Percentiles rank a stretch among this genome's conserved stretches.
Evolutionary conservation across 2,113 vertebrate genomes (phyloP).

Genomic region (Glaucidium brasilianum): DNA sequence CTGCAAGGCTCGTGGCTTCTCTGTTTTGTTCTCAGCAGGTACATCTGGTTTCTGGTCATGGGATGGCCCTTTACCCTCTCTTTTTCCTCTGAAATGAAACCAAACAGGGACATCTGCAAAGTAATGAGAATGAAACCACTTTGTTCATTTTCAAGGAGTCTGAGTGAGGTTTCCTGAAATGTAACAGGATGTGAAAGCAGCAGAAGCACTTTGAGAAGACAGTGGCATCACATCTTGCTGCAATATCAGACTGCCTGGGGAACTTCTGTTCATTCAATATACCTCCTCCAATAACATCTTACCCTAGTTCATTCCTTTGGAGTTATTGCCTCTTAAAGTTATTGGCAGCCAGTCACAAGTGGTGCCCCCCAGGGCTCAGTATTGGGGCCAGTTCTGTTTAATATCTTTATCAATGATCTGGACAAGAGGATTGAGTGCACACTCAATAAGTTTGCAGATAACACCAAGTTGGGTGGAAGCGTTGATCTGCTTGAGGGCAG

Average conservation of each 20-base stretch:
- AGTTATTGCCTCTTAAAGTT: not conserved
- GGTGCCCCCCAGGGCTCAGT: no score
- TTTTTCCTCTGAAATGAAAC: not conserved
- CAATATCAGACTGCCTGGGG: not conserved
- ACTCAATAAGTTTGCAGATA: no score
- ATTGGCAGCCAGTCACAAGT: not conserved
- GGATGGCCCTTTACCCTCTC: not conserved
- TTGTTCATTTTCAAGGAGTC: not conserved
- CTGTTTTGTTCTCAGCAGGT: not conserved
- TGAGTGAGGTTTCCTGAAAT: not conserved
- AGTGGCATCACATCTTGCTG: not conserved
- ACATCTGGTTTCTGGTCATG: not conserved
- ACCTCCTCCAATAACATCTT: not conserved
- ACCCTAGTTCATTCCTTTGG: not conserved
- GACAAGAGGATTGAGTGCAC: no score
- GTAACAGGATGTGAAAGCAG: constrained; percentile 23
- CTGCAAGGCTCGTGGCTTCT: not conserved
- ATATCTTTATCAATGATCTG: no score
- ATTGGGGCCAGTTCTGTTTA: no score
- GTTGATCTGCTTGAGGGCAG: no score
- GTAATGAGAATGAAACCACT: not conserved
- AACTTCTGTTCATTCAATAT: not conserved
- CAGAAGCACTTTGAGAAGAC: not conserved
- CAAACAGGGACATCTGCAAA: not conserved
- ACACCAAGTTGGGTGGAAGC: no score